Base-by-base conservation (phyloP, 2,888 invertebrate species). In the Aelia acuminata region DNA sequence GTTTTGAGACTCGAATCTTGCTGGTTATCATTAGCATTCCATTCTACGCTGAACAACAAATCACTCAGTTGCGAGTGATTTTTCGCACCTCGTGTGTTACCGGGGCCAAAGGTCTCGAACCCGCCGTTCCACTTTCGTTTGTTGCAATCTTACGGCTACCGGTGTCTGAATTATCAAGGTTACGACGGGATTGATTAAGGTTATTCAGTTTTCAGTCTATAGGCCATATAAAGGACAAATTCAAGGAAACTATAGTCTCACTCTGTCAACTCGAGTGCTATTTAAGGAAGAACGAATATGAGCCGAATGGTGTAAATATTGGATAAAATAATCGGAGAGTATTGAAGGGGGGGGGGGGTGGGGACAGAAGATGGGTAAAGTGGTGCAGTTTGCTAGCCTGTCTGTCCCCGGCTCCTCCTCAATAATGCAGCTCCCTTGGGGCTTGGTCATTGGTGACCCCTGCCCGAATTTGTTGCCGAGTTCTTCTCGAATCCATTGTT, bases 311-410 rank as follows among this genome's bases (percentile, higher is more conserved):
- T 35, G 63, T 70, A 35, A 70, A 70, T 70, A 70, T 70, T 70
- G 35, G 31, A 70, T 70, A 70, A 70, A 35, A 70, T 70, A 70
- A 70, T 70, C 35, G 63, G 63, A 70, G 43, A n/a, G 80, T 80
- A 22, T 20, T 4, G 43, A 43, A 10, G 70, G 26, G 5, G 35
- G 26, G 15, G n/a, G 39, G n/a, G 13, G 43, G 39, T 43, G 75
- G 39, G 39, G 75, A 43, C 75, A 43, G 20, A 11, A 75, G 43
- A 80, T n/a, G 43, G 13, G 43, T 47, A 47, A 80, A 80, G 80
- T 80, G 80, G 43, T 80, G 43, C 80, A 80, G 80, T 80, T 80
- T 39, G 80, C 80, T 47, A 80, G 80, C 80, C 80, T 80, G n/a
- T 75, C 35, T 80, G 63, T 70, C 63, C 63, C 63, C 7, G 35